Conservation (phyloP, 2,888 invertebrate species). For the Seira ritae region DNA sequence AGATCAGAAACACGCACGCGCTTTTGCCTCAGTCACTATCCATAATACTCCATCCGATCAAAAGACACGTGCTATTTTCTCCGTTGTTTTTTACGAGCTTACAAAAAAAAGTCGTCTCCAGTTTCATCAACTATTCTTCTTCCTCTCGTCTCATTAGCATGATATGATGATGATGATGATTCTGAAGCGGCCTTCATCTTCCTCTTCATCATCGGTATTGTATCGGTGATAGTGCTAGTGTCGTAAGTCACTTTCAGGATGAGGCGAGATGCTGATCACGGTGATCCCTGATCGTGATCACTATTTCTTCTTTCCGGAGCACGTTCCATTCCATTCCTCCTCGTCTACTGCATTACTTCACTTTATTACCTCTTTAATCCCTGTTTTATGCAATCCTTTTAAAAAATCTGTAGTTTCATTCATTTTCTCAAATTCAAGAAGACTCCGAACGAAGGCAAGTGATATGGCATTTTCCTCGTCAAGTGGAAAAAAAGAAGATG, state of each 20-base stretch:
- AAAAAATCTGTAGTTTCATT: not conserved
- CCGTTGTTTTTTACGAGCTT: not conserved
- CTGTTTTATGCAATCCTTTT: not conserved
- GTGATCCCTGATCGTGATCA: not conserved
- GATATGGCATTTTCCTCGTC: not conserved
- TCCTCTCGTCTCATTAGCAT: not conserved
- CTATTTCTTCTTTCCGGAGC: constrained; percentile 37
- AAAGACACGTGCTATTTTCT: not conserved
- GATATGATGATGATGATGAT: not conserved
- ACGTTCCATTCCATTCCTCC: constrained; percentile 26
- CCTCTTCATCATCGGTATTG: not conserved
- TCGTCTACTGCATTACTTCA: constrained; percentile 39
- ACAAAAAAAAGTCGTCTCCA: not conserved
- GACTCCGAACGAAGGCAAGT: too few relatives aligned
- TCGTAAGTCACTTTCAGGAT: not conserved
- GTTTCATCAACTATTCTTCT: not conserved
- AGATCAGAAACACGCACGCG: not conserved
- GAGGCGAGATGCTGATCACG: constrained; percentile 17
- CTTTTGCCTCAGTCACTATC: too few relatives aligned
- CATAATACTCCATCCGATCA: not conserved
- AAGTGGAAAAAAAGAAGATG: not conserved
- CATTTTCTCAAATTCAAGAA: too few relatives aligned
- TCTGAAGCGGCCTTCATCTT: not conserved
- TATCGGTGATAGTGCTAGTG: not conserved
- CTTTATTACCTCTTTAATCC: constrained; percentile 36